phyloP scores from a whole-genome alignment of 2,113 vertebrate genomes.

The Malaclemys terrapin region DNA sequence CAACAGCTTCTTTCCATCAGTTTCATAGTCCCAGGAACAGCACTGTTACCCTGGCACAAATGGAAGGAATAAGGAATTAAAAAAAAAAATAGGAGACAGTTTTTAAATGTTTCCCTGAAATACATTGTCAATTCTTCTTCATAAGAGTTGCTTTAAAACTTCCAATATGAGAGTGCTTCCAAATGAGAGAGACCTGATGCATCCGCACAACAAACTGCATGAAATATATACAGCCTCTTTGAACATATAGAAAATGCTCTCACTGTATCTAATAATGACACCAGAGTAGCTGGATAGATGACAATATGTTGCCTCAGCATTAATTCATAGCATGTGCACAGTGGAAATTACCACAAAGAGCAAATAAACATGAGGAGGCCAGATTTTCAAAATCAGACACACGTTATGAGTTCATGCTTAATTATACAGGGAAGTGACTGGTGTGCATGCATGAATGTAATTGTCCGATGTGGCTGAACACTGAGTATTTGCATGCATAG shows the following conservation, averaged over 20 bases:
- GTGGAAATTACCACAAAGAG: not conserved
- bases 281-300: not conserved
- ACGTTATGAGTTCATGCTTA: not conserved
- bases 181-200: not conserved
- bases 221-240: not conserved
- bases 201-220: too few species aligned
- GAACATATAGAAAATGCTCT: not conserved
- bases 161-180: too few species aligned
- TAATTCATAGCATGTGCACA: not conserved
- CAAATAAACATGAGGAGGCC: not conserved
- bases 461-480: not conserved
- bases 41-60: not conserved
- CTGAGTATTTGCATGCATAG: rapidly evolving
- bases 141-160: not conserved
- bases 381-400: not conserved
- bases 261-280: not conserved
- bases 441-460: not conserved
- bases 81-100: not conserved
- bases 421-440: not conserved
- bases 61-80: not conserved
- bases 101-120: not conserved
- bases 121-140: not conserved
- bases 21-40: not conserved
- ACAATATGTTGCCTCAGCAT: not conserved
- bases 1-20: not conserved